Percentiles rank a stretch among this genome's conserved stretches.
Conservation (phyloP, 1,140 invertebrate species). For the Aphaenogaster rudis region DNA sequence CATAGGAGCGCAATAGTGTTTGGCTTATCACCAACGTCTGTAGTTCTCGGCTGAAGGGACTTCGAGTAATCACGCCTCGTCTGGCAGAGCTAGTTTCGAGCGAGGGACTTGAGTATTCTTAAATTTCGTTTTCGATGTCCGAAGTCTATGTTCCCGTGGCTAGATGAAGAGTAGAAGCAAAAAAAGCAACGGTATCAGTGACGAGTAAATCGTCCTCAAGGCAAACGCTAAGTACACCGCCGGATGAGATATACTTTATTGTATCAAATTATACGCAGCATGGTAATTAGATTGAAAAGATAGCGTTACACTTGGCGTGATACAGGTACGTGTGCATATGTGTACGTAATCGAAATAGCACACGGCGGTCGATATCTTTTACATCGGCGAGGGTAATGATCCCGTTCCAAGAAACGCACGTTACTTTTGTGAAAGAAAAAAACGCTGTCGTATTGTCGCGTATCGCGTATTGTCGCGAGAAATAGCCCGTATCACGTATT, state of each 20-base stretch:
- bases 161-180: background rate
- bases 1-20: slow-evolving; percentile 76
- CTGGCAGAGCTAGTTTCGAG: slow-evolving; percentile 73
- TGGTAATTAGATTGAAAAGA: slow-evolving; percentile 40
- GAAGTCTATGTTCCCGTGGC: background rate
- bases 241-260: slow-evolving; percentile 8
- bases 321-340: slow-evolving; percentile 26
- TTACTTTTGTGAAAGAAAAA: slow-evolving; percentile 18
- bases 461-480: background rate
- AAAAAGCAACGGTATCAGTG: background rate
- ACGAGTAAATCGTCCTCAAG: background rate
- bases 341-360: slow-evolving; percentile 21
- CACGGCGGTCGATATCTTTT: slow-evolving; percentile 20
- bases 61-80: slow-evolving; percentile 78
- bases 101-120: slow-evolving; percentile 70
- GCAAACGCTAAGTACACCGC: background rate
- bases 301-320: slow-evolving; percentile 52
- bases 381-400: slow-evolving; percentile 41
- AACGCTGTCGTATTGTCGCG: slow-evolving; percentile 8
- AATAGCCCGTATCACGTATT: background rate
- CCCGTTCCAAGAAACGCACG: slow-evolving; percentile 29
- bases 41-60: slow-evolving; percentile 73
- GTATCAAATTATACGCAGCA: slow-evolving; percentile 39
- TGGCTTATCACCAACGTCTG: slow-evolving; percentile 83
- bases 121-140: slow-evolving; percentile 63